A percentile compares a stretch with the other conserved stretches of the same genome.
Conservation (phyloP, 2,888 invertebrate species). For the Acanthosepion esculentum region DNA sequence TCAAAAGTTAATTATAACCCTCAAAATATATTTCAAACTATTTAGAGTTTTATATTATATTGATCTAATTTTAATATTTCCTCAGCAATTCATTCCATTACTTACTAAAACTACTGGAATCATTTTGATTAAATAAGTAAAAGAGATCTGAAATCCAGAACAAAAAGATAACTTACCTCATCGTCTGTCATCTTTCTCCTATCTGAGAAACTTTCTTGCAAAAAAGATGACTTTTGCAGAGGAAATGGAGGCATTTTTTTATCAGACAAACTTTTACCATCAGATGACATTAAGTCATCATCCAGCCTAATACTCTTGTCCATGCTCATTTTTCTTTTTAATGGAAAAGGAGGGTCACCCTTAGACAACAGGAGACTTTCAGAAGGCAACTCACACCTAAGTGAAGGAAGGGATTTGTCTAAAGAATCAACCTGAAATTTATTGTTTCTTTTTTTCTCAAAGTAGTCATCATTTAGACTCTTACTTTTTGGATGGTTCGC, state of each 20-base stretch:
- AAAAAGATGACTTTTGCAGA: neutral
- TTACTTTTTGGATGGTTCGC: neutral
- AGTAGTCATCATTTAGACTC: neutral
- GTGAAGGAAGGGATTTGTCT: constrained; percentile 25
- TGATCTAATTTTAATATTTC: too few species aligned
- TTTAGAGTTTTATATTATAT: too few species aligned
- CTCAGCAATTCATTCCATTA: too few species aligned
- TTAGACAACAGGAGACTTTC: neutral
- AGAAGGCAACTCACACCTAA: neutral
- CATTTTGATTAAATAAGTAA: neutral
- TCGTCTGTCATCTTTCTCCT: neutral
- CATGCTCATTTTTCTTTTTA: neutral
- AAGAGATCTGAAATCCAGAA: neutral
- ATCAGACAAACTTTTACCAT: constrained; percentile 2
- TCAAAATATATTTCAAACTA: too few species aligned
- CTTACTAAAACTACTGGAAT: too few species aligned
- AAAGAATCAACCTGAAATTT: neutral
- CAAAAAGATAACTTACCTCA: neutral
- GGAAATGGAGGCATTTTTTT: constrained; percentile 38
- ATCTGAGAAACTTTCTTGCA: neutral
- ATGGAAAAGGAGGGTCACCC: constrained; percentile 23
- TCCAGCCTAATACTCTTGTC: neutral
- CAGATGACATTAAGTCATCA: neutral
- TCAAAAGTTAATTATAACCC: too few species aligned
- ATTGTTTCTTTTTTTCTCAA: neutral